Evolutionary conservation across 2,797 vertebrate species (phyloP), one percentile per base, ranked within the genome.

Genomic region (Eulemur rubriventer): DNA sequence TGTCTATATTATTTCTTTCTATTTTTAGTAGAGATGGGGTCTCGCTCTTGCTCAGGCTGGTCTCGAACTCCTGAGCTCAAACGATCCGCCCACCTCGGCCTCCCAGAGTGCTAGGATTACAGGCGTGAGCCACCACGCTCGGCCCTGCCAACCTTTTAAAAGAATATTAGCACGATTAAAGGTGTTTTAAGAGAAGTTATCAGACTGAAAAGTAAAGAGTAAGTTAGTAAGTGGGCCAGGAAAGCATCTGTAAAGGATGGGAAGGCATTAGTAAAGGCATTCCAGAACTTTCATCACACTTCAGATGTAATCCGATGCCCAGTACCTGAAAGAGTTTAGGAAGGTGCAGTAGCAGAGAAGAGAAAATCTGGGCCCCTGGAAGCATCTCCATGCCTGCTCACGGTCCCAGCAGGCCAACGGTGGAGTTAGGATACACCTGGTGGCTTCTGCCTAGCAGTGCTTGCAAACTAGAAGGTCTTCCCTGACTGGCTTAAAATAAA

Each of bases 261-360:
- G 33, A 82, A 91, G 28, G 55, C 48, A 89, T 70, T 63, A 89
- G 83, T 59, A 73, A 96, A 80, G 30, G 41, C 81, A 82, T 72
- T 90, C 70, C 9, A 61, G 90, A 93, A 87, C 48, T 1, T 87
- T 73, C 1, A 46, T 30, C 18, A 9, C 38, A 20, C 33, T 55
- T 87, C 76, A 63, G 67, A 72, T 89, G 55, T 30, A 61, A 72
- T 33, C 82, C 7, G 17, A n/a, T 20, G 7, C 43, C 38, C 22
- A 89, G 28, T 50, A n/a, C 35, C 76, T 55, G 55, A 33, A 90
- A 16, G 24, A 18, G n/a, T 28, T 85, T 10, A 43, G 10, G 59
- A 63, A 83, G 73, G 43, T 52, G 6, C 46, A 63, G 73, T 33
- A 57, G 50, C 67, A 20, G 26, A 52, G 30, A 93, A 73, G 83